Evolutionary conservation across 2,888 invertebrate genomes (phyloP), one percentile per base, ranked within the genome.

Genomic region (Ptychoptera contaminata): DNA sequence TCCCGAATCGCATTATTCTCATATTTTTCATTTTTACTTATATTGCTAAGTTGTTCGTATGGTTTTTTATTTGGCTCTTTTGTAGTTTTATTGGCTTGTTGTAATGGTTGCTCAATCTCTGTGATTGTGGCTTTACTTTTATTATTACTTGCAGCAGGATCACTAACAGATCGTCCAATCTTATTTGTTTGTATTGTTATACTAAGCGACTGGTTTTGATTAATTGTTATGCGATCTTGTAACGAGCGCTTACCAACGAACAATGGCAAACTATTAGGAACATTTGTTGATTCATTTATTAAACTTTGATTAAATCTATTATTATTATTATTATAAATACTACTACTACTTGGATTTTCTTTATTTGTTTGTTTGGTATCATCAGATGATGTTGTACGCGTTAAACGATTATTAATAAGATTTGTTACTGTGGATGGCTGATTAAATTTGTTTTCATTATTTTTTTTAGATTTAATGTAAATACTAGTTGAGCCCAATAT

Each of bases 271-370:
- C 12, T 36, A 36, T 12, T 12, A 36, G n/a, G 8, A 36, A 14
- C 12, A 23, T 23, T 23, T 23, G 23, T 23, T 23, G 7, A 23
- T 40, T 43, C 16, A 37, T 38, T 43, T 42, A 29, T 7, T 36
- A 15, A 29, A 44, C 47, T 51, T 43, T 48, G 42, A 46, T 52
- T 52, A 38, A 44, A 48, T n/a, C 40, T 43, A 14, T 42, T 46
- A 44, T 37, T 52, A 37, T 14, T 16, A 44, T 53, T 52, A 38
- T 52, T 54, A 46, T 53, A 54, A 23, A 43, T 48, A 44, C 51
- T 51, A 38, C 48, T 51, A 40, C 46, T 47, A 50, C 45, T 44
- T 40, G 8, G 40, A 37, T 38, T 40, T 37, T 30, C 15, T 43
- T 31, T n/a, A 10, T 16, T 23, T 15, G 12, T 34, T 16, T 23